Evolutionary conservation across 2,888 invertebrate genomes (phyloP).

Genomic region (Peribatodes rhomboidaria): DNA sequence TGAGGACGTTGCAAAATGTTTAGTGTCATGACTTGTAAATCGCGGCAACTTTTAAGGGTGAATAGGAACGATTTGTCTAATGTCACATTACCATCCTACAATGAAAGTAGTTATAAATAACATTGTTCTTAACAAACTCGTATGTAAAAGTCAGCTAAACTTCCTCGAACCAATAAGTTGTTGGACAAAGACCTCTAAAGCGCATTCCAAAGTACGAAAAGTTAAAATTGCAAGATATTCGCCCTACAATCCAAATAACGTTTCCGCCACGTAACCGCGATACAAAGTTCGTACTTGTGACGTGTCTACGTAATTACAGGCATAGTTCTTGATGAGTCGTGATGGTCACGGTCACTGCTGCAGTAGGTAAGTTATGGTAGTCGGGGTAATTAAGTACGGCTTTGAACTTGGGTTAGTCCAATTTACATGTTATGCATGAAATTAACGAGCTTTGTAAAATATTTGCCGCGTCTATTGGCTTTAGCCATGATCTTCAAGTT

Average conservation of each 20-base stretch:
- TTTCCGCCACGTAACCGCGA: background rate
- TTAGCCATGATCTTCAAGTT: background rate
- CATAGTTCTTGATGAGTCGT: constrained; percentile 5
- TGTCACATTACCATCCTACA: no score
- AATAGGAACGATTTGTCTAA: no score
- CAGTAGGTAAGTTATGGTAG: background rate
- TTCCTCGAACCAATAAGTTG: background rate
- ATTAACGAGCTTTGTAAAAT: background rate
- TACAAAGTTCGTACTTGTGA: background rate
- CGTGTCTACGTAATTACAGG: background rate
- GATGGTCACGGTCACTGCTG: constrained; percentile 4
- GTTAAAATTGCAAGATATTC: no score
- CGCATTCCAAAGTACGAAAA: no score
- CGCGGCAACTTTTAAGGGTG: no score
- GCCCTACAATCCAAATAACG: background rate
- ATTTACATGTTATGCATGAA: background rate
- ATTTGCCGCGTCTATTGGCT: background rate
- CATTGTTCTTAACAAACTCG: background rate
- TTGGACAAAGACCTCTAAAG: background rate
- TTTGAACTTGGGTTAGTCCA: constrained; percentile 11
- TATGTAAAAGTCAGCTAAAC: background rate
- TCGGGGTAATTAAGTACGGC: constrained; percentile 3
- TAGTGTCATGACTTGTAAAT: no score
- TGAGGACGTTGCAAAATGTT: no score
- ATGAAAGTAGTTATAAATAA: no score